These are phyloP conservation scores for Hippocampus barbouri DNA, from an alignment of 2,113 vertebrate genomes.

Conservation along the genomic window DNA sequence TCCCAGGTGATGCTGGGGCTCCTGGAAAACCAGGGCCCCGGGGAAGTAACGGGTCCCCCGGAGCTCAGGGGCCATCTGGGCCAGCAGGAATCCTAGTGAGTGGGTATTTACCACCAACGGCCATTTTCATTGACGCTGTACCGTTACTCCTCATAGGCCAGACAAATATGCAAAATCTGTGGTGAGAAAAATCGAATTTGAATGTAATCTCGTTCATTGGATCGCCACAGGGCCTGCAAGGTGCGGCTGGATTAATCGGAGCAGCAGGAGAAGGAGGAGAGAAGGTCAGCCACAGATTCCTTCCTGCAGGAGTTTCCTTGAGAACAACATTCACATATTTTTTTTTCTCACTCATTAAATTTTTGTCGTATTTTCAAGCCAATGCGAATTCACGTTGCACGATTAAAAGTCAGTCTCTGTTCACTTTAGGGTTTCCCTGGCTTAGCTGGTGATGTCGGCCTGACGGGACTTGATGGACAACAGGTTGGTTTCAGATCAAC, in stretches of 20 bases:
- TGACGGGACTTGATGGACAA: conserved; percentile 60
- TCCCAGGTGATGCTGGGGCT: conserved; percentile 61
- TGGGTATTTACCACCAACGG: conserved; percentile 46
- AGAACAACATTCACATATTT: too few relatives aligned
- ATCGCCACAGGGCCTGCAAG: conserved; percentile 70
- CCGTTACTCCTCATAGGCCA: neutral
- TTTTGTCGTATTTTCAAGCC: neutral
- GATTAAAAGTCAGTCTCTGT: neutral
- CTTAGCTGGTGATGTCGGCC: conserved; percentile 56
- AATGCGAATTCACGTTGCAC: neutral
- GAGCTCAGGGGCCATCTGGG: conserved; percentile 68
- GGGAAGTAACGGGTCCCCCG: conserved; percentile 70
- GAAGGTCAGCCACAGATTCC: conserved; percentile 67
- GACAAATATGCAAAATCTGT: neutral
- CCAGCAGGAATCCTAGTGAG: conserved; percentile 77
- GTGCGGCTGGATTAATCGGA: conserved; percentile 67
- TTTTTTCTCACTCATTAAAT: neutral
- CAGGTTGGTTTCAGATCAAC: conserved; percentile 55
- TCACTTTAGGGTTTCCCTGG: conserved; percentile 62
- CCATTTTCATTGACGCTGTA: conserved; percentile 1
- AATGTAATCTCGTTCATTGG: conserved; percentile 4
- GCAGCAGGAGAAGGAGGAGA: conserved; percentile 72
- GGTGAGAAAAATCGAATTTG: neutral
- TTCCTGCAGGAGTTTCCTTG: too few relatives aligned
- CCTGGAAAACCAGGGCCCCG: conserved; percentile 73